These are phyloP conservation scores for Cairina moschata DNA, from an alignment of 2,113 vertebrate genomes.

Conservation along the genomic window DNA sequence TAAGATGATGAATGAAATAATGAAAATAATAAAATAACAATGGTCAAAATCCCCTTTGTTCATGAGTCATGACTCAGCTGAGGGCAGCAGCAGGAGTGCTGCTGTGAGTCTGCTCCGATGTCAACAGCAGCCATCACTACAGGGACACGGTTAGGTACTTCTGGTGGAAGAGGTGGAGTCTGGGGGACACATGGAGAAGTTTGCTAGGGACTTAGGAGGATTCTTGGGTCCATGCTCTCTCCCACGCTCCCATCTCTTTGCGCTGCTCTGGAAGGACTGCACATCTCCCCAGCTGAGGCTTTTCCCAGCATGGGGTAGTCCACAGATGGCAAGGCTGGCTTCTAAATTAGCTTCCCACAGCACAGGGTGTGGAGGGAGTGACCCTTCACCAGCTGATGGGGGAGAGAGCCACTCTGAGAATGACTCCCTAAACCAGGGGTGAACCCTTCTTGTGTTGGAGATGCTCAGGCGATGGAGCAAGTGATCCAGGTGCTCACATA, in stretches of 20 bases:
- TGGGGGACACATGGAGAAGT: neutral
- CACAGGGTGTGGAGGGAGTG: conserved; percentile 9
- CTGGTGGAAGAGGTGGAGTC: conserved; percentile 38
- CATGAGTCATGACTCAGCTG: conserved; percentile 57
- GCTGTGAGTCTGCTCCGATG: conserved; percentile 41
- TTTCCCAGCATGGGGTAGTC: conserved; percentile 68
- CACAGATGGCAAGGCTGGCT: conserved; percentile 63
- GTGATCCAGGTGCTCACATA: conserved; percentile 5
- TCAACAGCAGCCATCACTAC: conserved; percentile 37
- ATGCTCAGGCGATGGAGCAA: neutral
- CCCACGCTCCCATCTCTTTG: conserved; percentile 31
- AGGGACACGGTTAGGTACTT: conserved; percentile 12
- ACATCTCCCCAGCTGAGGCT: conserved; percentile 59
- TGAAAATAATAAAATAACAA: conserved; percentile 73
- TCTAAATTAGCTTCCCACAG: conserved; percentile 63
- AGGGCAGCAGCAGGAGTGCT: conserved; percentile 37
- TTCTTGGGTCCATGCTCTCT: conserved; percentile 38
- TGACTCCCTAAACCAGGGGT: neutral
- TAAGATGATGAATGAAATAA: conserved; percentile 75
- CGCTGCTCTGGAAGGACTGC: conserved; percentile 16
- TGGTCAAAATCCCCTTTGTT: conserved; percentile 66
- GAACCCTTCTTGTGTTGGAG: neutral
- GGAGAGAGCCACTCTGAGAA: conserved; percentile 5
- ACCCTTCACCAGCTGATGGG: conserved; percentile 37
- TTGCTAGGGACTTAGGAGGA: neutral